Base-by-base conservation (phyloP, 2,113 vertebrate genomes). In the Bubo scandiacus region DNA sequence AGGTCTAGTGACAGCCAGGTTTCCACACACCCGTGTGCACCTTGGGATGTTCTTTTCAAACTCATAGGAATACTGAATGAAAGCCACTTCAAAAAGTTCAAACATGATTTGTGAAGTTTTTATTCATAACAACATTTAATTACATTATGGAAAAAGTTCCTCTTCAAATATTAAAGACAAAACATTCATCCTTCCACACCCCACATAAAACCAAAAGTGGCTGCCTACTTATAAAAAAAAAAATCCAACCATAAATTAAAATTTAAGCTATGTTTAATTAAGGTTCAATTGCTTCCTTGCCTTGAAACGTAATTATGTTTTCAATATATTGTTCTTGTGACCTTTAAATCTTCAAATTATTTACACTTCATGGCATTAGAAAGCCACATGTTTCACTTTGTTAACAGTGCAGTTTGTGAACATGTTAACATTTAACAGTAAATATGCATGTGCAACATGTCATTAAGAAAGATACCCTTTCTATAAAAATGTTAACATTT, bases 221-320 rank as follows among this genome's bases (percentile, higher is more conserved):
- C 25, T 62, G 54, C 22, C 68, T 75, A 43, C 67, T 81, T 87
- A 21, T 43, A 78, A 52, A 78, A 52, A 78, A 78, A 42, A 47
- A 65, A 80, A 72, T 38, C 29, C 57, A 84, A 71, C 47, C 36
- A 92, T 92, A 86, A 92, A 94, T 94, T 92, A 96, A 81, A 92
- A 72, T 55, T 58, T 89, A 89, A 90, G 57, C 70, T 95, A 61
- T 4, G 5, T 57, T 94, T 91, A 88, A 90, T 86, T 92, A 95
- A 96, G 58, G 52, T 89, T 89, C 77, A 89, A 95, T 88, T 89
- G 42, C 81, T 95, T 86, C 68, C 54, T 81, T 91, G 70, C 72
- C 43, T 57, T 85, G 36, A 88, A 91, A 86, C 1, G 0, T 27
- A 94, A 88, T 77, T 65, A 27, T 34, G 19, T 91, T 78, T 89